phyloP scores from a whole-genome alignment of 2,113 vertebrate species.

The Protomyctophum bolini region DNA sequence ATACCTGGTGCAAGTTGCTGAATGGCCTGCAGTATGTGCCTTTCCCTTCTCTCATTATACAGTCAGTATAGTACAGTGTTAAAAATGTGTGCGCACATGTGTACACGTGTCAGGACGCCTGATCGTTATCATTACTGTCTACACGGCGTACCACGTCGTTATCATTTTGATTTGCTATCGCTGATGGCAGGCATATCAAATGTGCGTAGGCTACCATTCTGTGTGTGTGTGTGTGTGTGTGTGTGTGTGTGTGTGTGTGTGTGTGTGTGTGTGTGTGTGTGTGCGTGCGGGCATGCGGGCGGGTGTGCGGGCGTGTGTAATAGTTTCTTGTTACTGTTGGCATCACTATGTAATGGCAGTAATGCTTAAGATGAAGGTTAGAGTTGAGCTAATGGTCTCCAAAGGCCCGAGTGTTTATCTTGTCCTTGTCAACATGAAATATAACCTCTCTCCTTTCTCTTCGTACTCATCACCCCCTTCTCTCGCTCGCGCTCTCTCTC shows the following conservation, averaged over 20 bases:
- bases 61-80: too few species aligned
- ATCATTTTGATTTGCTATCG: not conserved
- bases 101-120: too few species aligned
- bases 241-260: too few species aligned
- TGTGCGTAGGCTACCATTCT: not conserved
- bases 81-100: too few species aligned
- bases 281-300: not conserved
- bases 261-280: not conserved
- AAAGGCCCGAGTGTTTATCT: constrained; percentile 71
- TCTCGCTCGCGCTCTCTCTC: constrained; percentile 13
- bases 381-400: constrained; percentile 66
- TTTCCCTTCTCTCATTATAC: too few species aligned
- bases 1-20: too few species aligned
- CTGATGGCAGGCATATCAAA: constrained; percentile 21
- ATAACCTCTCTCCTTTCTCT: constrained; percentile 46
- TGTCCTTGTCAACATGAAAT: constrained; percentile 75
- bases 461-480: not conserved
- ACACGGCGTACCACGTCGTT: too few species aligned
- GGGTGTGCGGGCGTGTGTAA: not conserved
- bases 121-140: too few species aligned
- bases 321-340: constrained; percentile 23
- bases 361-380: constrained; percentile 62
- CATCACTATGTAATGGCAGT: constrained; percentile 40
- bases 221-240: not conserved
- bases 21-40: too few species aligned